Evolutionary conservation across 2,888 invertebrate genomes (phyloP).

Genomic region (Sipunculus nudus): DNA sequence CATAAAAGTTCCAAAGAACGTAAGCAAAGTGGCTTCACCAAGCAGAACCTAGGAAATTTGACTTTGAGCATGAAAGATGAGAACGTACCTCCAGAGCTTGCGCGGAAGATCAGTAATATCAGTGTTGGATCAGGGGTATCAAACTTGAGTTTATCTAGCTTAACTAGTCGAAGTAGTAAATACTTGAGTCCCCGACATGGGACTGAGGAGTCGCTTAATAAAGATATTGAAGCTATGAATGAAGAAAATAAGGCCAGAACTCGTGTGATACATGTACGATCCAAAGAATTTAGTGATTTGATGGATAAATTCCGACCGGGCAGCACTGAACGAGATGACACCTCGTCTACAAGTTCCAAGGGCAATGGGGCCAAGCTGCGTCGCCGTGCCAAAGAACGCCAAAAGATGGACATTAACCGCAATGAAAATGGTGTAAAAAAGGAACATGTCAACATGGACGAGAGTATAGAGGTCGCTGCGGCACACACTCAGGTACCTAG

Average conservation of each 20-base stretch:
- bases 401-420: conserved; percentile 27
- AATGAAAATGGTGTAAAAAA: no score
- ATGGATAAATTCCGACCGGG: conserved; percentile 35
- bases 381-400: conserved; percentile 12
- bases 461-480: no score
- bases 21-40: not conserved
- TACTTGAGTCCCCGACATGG: conserved; percentile 36
- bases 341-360: no score
- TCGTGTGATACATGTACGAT: conserved; percentile 35
- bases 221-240: conserved; percentile 39
- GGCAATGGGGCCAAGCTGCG: conserved; percentile 12
- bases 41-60: no score
- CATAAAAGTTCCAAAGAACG: not conserved
- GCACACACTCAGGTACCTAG: no score
- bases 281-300: conserved; percentile 43
- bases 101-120: conserved; percentile 38
- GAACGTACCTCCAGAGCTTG: conserved; percentile 6
- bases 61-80: no score
- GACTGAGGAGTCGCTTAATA: no score
- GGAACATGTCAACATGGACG: no score
- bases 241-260: conserved; percentile 39
- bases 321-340: no score
- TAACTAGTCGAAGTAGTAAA: conserved; percentile 46
- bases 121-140: conserved; percentile 46
- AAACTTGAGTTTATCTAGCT: conserved; percentile 44